Percentiles rank a stretch among this genome's conserved stretches.
Evolutionary conservation across 1,140 invertebrate genomes (phyloP).

Genomic region (Elysia chlorotica): DNA sequence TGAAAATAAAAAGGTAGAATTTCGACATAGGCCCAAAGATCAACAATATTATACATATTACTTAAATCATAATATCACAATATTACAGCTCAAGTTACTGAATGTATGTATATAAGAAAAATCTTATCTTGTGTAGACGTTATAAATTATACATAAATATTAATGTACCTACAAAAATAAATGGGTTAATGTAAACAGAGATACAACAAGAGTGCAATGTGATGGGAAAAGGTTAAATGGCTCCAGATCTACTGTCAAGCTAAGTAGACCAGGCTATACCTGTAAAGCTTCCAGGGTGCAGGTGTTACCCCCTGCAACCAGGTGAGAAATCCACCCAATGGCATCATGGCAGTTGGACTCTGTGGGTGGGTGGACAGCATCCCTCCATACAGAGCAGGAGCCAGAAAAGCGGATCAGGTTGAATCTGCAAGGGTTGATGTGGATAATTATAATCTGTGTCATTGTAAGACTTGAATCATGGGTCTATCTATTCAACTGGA

Average conservation of each 20-base stretch:
- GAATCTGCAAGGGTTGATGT: too few species aligned
- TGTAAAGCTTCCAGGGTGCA: constrained; percentile 60
- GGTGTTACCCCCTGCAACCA: constrained; percentile 59
- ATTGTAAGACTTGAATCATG: too few species aligned
- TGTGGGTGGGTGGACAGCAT: constrained; percentile 46
- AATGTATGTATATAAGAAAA: background rate
- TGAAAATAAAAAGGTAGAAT: too few species aligned
- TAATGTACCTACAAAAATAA: background rate
- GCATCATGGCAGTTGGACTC: constrained; percentile 60
- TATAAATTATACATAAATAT: background rate
- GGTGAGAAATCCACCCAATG: constrained; percentile 55
- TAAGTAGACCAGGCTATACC: constrained; percentile 34
- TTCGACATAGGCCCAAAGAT: too few species aligned
- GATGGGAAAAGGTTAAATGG: too few species aligned
- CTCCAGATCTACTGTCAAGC: too few species aligned
- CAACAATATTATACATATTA: too few species aligned
- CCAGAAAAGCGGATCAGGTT: constrained; percentile 62
- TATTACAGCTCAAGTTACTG: background rate
- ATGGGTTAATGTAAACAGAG: too few species aligned
- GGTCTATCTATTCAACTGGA: too few species aligned
- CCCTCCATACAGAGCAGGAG: constrained; percentile 53
- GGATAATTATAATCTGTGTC: too few species aligned
- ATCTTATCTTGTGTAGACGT: background rate
- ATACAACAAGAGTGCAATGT: too few species aligned
- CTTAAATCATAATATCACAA: too few species aligned